phyloP scores from a whole-genome alignment of 2,113 vertebrate species.

The Pica pica region DNA sequence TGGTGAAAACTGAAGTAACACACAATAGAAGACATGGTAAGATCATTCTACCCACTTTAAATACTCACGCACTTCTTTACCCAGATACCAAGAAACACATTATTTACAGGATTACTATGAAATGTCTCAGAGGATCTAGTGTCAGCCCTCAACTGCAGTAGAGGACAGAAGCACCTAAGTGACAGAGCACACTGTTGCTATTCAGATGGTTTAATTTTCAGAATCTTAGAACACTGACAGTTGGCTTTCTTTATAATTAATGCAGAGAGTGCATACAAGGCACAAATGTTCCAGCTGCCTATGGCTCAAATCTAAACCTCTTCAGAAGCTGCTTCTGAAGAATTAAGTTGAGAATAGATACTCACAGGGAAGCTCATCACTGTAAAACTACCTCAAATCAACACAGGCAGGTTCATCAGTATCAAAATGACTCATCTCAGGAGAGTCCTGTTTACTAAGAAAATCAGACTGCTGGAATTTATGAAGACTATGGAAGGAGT shows the following conservation, averaged over 20 bases:
- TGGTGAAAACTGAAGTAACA: not conserved
- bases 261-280: fast-evolving
- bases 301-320: not conserved
- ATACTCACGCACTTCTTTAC: not conserved
- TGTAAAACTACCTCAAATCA: not conserved
- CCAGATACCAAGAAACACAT: not conserved
- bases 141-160: not conserved
- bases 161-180: not conserved
- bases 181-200: not conserved
- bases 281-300: not conserved
- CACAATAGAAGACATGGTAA: not conserved
- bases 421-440: not conserved
- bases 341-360: not conserved
- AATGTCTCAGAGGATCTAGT: not conserved
- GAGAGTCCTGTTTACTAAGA: not conserved
- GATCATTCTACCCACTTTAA: not conserved
- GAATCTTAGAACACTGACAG: not conserved
- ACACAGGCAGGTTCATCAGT: not conserved
- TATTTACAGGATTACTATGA: not conserved
- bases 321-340: not conserved
- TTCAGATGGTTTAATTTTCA: not conserved
- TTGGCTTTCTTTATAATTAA: not conserved
- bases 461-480: not conserved
- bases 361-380: not conserved
- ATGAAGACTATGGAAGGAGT: not conserved